Conservation (phyloP, 2,113 vertebrate species). For the Nothoprocta pentlandii region DNA sequence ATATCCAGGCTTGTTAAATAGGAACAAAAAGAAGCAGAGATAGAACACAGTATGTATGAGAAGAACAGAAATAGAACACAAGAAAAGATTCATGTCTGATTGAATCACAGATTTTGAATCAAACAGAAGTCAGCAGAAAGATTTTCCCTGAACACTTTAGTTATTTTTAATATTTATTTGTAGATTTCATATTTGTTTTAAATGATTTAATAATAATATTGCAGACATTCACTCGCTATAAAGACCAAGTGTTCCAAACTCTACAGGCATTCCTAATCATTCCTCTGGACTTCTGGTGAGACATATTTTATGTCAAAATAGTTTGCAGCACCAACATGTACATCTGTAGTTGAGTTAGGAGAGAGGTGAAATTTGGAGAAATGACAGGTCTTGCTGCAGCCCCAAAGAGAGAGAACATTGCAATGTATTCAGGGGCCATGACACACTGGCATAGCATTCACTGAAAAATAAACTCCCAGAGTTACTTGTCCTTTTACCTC, state of each 20-base stretch:
- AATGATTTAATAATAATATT: background rate
- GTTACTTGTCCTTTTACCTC: background rate
- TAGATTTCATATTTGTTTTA: background rate
- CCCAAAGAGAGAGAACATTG: background rate
- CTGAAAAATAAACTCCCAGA: background rate
- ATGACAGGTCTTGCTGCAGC: background rate
- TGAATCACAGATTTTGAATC: background rate
- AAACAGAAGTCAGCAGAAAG: background rate
- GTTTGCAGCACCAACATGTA: background rate
- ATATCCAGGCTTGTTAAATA: background rate
- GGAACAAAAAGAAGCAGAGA: background rate
- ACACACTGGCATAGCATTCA: background rate
- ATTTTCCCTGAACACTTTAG: rapidly evolving
- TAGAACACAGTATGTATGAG: background rate
- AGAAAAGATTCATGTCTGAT: background rate
- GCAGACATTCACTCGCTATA: background rate
- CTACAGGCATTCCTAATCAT: background rate
- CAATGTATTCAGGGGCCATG: background rate
- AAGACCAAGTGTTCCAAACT: background rate
- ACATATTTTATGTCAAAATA: background rate
- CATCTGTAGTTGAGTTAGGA: background rate
- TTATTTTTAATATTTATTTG: background rate
- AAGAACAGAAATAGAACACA: background rate
- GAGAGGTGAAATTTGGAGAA: background rate
- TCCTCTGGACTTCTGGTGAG: background rate